Conservation (phyloP, 2,797 vertebrate genomes). For the Catamblyrhynchus diadema region DNA sequence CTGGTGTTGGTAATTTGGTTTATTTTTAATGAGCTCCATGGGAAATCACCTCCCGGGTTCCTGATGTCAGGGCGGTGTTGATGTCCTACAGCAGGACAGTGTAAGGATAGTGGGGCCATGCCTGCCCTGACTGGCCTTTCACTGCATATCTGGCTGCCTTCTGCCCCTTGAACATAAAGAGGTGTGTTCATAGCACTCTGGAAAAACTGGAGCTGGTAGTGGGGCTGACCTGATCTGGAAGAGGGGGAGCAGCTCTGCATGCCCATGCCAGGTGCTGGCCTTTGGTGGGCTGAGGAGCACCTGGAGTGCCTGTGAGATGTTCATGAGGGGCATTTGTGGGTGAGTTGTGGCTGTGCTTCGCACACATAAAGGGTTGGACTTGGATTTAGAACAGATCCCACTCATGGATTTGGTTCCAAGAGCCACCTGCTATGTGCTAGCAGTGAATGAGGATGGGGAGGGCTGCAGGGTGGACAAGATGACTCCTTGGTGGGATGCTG, state of each 20-base stretch:
- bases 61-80: accelerated
- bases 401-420: neutral
- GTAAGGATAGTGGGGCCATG: neutral
- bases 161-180: neutral
- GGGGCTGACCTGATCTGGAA: neutral
- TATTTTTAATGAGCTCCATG: neutral
- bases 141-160: neutral
- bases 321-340: neutral
- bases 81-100: neutral
- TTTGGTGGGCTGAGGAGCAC: neutral
- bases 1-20: neutral
- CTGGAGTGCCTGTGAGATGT: neutral
- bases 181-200: neutral
- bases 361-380: neutral
- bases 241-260: neutral
- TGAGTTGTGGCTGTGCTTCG: neutral
- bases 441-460: neutral
- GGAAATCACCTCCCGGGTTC: neutral
- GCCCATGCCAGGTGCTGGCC: neutral
- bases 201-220: neutral
- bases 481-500: neutral
- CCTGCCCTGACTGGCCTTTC: neutral
- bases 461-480: too few species aligned
- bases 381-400: neutral
- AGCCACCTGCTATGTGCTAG: accelerated